phyloP scores from a whole-genome alignment of 2,888 invertebrate genomes.

The Lissocephala sabroskyi region DNA sequence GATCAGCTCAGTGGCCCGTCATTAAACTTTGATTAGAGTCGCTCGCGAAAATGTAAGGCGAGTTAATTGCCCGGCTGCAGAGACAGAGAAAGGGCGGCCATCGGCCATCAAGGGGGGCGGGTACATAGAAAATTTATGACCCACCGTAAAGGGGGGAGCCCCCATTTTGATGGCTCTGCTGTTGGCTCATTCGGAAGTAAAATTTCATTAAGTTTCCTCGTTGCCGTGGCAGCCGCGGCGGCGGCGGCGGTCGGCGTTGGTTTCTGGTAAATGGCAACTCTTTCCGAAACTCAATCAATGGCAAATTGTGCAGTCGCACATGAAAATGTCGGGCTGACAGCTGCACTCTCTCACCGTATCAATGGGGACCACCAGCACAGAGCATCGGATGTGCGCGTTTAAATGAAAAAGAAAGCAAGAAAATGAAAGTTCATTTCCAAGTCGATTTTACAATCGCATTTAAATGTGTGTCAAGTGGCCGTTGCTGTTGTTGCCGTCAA shows the following conservation, averaged over 20 bases:
- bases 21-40: slow-evolving; percentile 15
- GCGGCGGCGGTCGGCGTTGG: too few relatives aligned
- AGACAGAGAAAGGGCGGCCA: too few relatives aligned
- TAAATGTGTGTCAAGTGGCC: slow-evolving; percentile 14
- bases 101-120: background rate
- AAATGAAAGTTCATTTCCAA: slow-evolving; percentile 10
- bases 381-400: background rate
- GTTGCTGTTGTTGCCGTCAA: background rate
- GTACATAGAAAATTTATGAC: background rate
- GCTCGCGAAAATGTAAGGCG: background rate
- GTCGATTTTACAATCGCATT: background rate
- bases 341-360: slow-evolving; percentile 13
- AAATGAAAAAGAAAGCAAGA: slow-evolving; percentile 1
- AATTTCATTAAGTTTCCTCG: too few relatives aligned
- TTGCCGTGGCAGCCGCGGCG: too few relatives aligned
- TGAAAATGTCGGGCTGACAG: slow-evolving; percentile 48
- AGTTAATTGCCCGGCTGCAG: background rate
- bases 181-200: too few relatives aligned
- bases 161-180: too few relatives aligned
- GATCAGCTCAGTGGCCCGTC: background rate
- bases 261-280: too few relatives aligned
- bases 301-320: slow-evolving; percentile 42
- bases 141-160: too few relatives aligned
- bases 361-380: too few relatives aligned
- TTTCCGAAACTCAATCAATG: too few relatives aligned